Evolutionary conservation across 2,113 vertebrate species (phyloP), one percentile per base, ranked within the genome.

Genomic region (Vimba vimba): DNA sequence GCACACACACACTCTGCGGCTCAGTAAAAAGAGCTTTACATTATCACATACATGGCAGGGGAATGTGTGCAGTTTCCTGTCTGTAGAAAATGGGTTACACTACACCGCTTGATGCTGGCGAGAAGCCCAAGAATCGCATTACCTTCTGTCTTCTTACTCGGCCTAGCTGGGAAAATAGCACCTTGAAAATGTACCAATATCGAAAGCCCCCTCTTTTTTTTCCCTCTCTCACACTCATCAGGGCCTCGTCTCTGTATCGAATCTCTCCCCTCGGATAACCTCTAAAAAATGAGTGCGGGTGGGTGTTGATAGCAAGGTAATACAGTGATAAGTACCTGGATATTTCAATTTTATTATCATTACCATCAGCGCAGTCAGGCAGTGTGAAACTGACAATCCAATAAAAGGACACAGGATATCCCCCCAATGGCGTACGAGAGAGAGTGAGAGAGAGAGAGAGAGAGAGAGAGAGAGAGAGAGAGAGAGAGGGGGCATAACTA

Each of bases 301-400:
- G 91, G 90, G 92, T 94, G 93, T 93, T 94, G 92, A 94, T 93
- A 91, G 92, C 88, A 64, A 89, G 93, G 91, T 93, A 94, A 94
- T 93, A 94, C 92, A 93, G 92, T 93, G 91, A 93, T 94, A 94
- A 95, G 93, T 93, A 94, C 91, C 90, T 82, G 91, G 93, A 93
- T 95, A 94, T 95, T 95, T 93, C 92, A 93, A 92, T 93, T 94
- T 93, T 94, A 95, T 94, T 93, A 93, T 94, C 92, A 94, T 94
- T 94, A 92, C 93, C 91, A 91, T 92, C 91, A 92, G 91, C 75
- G 25, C 81, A 89, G 91, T 87, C 90, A 79, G 89, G 89, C 91
- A 87, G 91, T 88, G 76, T 88, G 89, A 92, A 90, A 90, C 92
- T 92, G 92, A 92, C 94, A 95, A 93, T 95, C 93, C 93, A 95